Base-by-base conservation (phyloP, 1,140 invertebrate genomes). In the Lepidurus packardi region DNA sequence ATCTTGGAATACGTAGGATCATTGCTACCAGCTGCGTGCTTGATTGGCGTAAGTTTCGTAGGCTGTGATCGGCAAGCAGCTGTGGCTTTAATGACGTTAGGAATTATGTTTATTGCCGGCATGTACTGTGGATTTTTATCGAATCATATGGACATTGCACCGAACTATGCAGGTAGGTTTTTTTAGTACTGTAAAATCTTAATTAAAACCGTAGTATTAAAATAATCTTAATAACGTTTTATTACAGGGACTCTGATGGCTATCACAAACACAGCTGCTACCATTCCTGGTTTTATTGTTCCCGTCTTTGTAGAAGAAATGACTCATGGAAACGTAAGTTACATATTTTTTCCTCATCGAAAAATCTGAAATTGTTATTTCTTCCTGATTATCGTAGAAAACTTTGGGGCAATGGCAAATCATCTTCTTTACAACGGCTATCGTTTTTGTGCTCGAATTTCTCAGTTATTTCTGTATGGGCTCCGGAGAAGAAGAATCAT, bases 91-190 rank as follows among this genome's bases (percentile, higher is more conserved):
- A 91, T 93, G 88, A 90, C 91, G 0, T 83, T 91, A 0, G 92
- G 89, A 10, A 89, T 94, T 10, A 91, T 91, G 24, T 87, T 90
- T 74, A 92, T 92, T 81, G 94, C 93, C 16, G 91, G 90, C 79
- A 94, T 94, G 90, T 95, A 93, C 84, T 91, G 91, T 81, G 94
- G 94, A 44, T 95, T 93, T 84, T 86, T 95, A 13, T 91, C 93
- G 11, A 96, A 96, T 85, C 94, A 95, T 82, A 94, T 95, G 82
- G 94, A 96, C 82, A 93, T 96, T 81, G 93, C 94, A 1, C 93
- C 94, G 24, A 93, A 94, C 82, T 95, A 90, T 84, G 93, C 94
- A 44, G 92, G 91, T 34, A 65, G 0, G 4, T 4, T 34, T 34
- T 34, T 34, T 34, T 34, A 34, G 34, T 34, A 34, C 34, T 34